phyloP scores from a whole-genome alignment of 2,888 invertebrate species.

The Lordiphosa andalusiaca region DNA sequence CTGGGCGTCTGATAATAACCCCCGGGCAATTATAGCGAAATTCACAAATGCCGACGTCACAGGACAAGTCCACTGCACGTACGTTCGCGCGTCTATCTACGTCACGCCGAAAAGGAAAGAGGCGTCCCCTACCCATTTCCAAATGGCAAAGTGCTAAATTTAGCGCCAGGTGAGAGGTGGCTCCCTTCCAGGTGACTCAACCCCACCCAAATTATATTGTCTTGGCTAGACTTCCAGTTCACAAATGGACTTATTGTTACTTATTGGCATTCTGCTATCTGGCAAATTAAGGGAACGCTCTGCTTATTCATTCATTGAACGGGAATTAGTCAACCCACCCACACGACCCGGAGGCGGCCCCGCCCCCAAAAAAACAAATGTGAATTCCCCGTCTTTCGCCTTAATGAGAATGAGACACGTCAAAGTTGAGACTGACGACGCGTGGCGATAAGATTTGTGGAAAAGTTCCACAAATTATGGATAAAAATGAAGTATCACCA shows the following conservation, averaged over 20 bases:
- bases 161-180: conserved; percentile 31
- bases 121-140: neutral
- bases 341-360: conserved; percentile 16
- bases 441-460: conserved; percentile 26
- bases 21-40: conserved; percentile 52
- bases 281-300: conserved; percentile 2
- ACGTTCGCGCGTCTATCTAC: conserved; percentile 42
- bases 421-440: conserved; percentile 29
- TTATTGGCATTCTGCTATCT: conserved; percentile 7
- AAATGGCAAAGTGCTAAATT: conserved; percentile 33
- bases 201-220: conserved; percentile 1
- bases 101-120: conserved; percentile 1
- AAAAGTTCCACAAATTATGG: conserved; percentile 17
- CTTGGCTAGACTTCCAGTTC: conserved; percentile 4
- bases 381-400: conserved; percentile 21
- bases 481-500: too few relatives aligned
- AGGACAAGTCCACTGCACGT: conserved; percentile 39
- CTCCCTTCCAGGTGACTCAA: conserved; percentile 4
- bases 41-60: conserved; percentile 59
- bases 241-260: conserved; percentile 7
- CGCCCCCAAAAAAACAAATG: conserved; percentile 6
- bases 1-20: conserved; percentile 31
- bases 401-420: neutral
- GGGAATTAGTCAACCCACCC: conserved; percentile 31
- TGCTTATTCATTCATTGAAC: conserved; percentile 32